Percentiles rank a stretch among this genome's conserved stretches.
Conservation (phyloP, 1,140 invertebrate species). For the Parapsyche elsis region DNA sequence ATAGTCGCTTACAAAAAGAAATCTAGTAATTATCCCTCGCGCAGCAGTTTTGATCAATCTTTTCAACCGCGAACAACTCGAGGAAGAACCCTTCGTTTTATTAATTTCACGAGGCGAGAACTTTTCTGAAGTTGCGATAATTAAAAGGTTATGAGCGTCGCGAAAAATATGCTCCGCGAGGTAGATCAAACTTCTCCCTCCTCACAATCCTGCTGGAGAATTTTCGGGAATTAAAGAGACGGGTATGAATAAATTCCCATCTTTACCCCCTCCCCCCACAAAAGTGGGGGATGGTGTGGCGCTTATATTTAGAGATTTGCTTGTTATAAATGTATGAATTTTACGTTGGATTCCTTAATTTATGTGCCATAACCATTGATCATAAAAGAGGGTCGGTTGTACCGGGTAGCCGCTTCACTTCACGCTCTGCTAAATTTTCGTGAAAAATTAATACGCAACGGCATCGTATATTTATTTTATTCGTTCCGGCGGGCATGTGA, state of each 20-base stretch:
- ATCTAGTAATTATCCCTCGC: constrained; percentile 20
- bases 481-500: constrained; percentile 49
- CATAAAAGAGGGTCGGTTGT: constrained; percentile 48
- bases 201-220: background rate
- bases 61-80: constrained; percentile 33
- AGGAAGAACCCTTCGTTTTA: constrained; percentile 35
- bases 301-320: constrained; percentile 52
- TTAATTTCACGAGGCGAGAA: constrained; percentile 27
- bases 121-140: constrained; percentile 43
- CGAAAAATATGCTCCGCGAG: constrained; percentile 51
- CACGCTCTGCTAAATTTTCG: constrained; percentile 52
- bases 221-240: constrained; percentile 48
- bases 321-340: constrained; percentile 56
- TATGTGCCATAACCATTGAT: constrained; percentile 57
- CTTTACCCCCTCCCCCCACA: background rate
- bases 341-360: constrained; percentile 55
- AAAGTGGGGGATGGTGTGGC: background rate
- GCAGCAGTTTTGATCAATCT: constrained; percentile 50
- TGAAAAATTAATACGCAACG: constrained; percentile 56
- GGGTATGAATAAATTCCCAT: constrained; percentile 52
- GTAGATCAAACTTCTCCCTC: background rate
- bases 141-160: constrained; percentile 55
- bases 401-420: constrained; percentile 43
- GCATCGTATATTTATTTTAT: constrained; percentile 54
- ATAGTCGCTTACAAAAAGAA: constrained; percentile 23